Evolutionary conservation across 2,888 invertebrate species (phyloP).

Genomic region (Silvanus unidentatus): DNA sequence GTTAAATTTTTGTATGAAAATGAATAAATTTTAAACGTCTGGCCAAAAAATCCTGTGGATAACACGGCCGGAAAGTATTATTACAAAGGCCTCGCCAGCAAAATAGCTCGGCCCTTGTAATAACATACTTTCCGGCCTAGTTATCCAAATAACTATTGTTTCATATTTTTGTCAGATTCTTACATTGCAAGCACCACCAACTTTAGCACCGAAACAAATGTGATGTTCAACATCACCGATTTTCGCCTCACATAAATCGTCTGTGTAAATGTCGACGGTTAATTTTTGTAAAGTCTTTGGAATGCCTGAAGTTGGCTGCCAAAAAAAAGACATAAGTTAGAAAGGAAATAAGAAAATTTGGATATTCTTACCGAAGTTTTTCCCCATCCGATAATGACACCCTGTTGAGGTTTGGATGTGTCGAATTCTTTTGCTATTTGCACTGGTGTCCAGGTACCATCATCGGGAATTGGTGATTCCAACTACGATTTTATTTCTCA

Average conservation of each 20-base stretch:
- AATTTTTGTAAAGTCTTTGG: conserved; percentile 15
- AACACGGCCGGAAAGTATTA: no score
- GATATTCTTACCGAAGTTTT: no score
- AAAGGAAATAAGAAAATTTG: conserved; percentile 1
- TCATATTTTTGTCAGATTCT: no score
- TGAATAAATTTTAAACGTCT: no score
- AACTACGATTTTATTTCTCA: conserved; percentile 8
- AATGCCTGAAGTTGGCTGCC: conserved; percentile 14
- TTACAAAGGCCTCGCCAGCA: no score
- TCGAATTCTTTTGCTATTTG: conserved; percentile 11
- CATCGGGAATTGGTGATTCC: conserved; percentile 8
- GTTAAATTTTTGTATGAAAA: no score
- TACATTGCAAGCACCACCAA: conserved; percentile 17
- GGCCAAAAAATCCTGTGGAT: no score
- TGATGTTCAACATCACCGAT: conserved; percentile 10
- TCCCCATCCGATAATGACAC: conserved; percentile 20
- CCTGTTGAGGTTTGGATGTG: conserved; percentile 4
- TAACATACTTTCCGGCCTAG: no score
- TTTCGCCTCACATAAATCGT: conserved; percentile 9
- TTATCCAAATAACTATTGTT: no score
- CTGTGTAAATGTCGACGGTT: conserved; percentile 11
- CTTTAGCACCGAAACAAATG: conserved; percentile 12
- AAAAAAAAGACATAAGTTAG: conserved; percentile 7
- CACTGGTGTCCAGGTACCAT: conserved; percentile 14
- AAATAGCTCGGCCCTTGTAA: no score